Base-by-base conservation (phyloP, 2,797 vertebrate species). In the Pitangus sulphuratus region DNA sequence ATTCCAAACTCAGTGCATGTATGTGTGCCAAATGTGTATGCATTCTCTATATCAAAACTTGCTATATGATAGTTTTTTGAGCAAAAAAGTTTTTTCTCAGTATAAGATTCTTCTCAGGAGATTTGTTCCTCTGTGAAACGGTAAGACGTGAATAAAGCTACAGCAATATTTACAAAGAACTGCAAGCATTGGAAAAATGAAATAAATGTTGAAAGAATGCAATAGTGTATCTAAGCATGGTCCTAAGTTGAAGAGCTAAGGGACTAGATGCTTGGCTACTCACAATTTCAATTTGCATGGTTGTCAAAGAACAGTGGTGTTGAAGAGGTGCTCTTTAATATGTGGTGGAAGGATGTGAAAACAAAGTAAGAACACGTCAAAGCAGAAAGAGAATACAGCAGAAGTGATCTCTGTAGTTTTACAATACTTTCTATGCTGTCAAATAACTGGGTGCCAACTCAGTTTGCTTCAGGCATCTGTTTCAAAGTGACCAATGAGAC, bases 51-150 rank as follows among this genome's bases (percentile, higher is more conserved):
- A 58, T 30, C 45, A 79, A 75, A 93, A 64, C 28, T 65, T 79
- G 9, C 3, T 28, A 39, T 62, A 16, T 1, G 1, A 15, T n/a
- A 39, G 37, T 19, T 61, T 26, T 58, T 42, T 3, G 0, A 1
- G 4, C 9, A 33, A 64, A 90, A 48, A 31, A 10, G 0, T 12
- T n/a, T 87, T 84, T 87, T 56, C 21, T 44, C 37, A 24, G 12
- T 21, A 9, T 15, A 22, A 19, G 11, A 42, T 65, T 53, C 37
- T 51, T 76, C 57, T 88, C 19, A 70, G 48, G 21, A 89, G 3
- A 15, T 44, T 8, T 21, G 20, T 22, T 85, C 18, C 40, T 72
- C 37, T 66, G n/a, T 71, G 80, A 80, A 82, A 57, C 2, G 47
- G 8, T 75, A 50, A 81, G 15, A 35, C 6, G 47, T 31, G 13